phyloP scores from a whole-genome alignment of 2,113 vertebrate species.

The Epinephelus cyanopodus region DNA sequence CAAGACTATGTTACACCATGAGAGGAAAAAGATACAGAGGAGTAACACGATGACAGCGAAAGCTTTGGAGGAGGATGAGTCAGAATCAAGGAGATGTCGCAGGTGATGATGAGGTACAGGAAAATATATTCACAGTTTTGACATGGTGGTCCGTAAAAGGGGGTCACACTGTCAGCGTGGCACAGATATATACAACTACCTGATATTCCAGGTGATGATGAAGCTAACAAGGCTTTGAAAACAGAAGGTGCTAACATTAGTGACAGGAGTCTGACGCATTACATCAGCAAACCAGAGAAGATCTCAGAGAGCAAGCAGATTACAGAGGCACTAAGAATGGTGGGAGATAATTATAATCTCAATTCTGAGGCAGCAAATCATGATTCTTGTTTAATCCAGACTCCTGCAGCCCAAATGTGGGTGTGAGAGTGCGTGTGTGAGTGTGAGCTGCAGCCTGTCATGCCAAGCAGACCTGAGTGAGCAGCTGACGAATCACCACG shows the following conservation, averaged over 20 bases:
- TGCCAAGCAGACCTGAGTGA: constrained; percentile 53
- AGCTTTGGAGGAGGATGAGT: too few species aligned
- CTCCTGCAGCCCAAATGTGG: neutral
- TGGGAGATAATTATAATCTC: neutral
- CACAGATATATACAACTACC: neutral
- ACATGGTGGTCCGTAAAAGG: neutral
- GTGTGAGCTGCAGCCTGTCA: neutral
- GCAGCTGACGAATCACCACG: constrained; percentile 67
- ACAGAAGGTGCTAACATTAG: neutral
- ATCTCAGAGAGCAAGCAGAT: neutral
- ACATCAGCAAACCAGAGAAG: neutral
- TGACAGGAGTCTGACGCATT: neutral
- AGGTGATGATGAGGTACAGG: neutral
- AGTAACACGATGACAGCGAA: too few species aligned
- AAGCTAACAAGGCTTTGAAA: neutral
- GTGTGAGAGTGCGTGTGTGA: constrained; percentile 7
- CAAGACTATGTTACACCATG: neutral
- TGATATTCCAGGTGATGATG: neutral
- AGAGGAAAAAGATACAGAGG: too few species aligned
- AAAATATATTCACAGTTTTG: neutral
- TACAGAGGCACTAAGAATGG: neutral
- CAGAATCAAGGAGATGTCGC: too few species aligned
- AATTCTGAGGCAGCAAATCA: neutral
- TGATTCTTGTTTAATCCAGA: constrained; percentile 14
- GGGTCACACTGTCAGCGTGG: neutral